These are phyloP conservation scores for Yoshiicerus persimilis DNA, from an alignment of 1,140 invertebrate species.

Conservation along the genomic window DNA sequence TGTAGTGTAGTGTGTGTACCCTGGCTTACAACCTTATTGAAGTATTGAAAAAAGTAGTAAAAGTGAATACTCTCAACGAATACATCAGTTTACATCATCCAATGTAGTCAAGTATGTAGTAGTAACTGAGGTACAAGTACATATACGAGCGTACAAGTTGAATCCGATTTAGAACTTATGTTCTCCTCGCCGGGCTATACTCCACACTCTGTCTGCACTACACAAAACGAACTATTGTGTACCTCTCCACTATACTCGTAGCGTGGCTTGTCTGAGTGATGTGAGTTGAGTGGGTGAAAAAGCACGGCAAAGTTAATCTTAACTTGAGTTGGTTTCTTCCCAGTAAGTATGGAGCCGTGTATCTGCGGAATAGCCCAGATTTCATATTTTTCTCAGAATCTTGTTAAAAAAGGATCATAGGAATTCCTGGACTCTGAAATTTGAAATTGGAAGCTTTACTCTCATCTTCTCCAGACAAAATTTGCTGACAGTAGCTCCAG, in stretches of 20 bases:
- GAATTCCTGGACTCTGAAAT: constrained; percentile 16
- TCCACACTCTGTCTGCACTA: too few species aligned
- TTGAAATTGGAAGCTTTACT: background rate
- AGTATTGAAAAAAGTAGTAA: constrained; percentile 20
- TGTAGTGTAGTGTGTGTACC: background rate
- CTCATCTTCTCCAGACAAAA: background rate
- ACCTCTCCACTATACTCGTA: background rate
- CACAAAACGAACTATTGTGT: background rate
- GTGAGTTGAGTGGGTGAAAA: background rate
- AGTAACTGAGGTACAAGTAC: background rate
- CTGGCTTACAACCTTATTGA: background rate
- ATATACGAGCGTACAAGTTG: background rate
- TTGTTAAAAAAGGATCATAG: constrained; percentile 21
- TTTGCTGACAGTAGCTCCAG: background rate
- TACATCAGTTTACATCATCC: background rate
- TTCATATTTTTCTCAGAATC: constrained; percentile 14
- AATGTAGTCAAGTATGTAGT: too few species aligned
- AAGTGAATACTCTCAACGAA: background rate
- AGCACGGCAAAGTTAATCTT: constrained; percentile 6
- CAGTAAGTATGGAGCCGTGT: background rate
- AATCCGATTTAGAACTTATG: background rate
- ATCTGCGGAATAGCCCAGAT: background rate
- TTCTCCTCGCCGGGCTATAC: background rate
- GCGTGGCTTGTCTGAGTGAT: background rate
- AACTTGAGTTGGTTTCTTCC: background rate